A percentile compares a stretch with the other conserved stretches of the same genome.
phyloP scores from a whole-genome alignment of 1,140 invertebrate species.

The Acyrthosiphon pisum region DNA sequence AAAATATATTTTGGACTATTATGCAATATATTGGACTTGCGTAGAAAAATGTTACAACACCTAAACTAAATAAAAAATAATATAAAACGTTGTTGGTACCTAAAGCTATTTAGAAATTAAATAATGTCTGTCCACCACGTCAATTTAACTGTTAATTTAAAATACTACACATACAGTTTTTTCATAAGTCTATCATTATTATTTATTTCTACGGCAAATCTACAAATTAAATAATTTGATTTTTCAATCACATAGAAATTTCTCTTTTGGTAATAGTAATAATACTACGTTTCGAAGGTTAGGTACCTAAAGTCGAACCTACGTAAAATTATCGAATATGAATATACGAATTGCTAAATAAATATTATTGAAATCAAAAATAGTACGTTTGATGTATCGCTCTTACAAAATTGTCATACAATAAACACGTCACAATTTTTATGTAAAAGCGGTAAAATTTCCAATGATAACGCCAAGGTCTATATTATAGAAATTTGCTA shows the following conservation, averaged over 20 bases:
- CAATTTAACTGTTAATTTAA: background rate
- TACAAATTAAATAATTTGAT: background rate
- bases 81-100: background rate
- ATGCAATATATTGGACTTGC: background rate
- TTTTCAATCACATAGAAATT: background rate
- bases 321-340: background rate
- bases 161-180: background rate
- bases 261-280: background rate
- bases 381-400: background rate
- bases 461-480: background rate
- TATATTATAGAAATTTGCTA: background rate
- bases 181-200: background rate
- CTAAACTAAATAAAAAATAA: background rate
- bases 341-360: background rate
- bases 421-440: background rate
- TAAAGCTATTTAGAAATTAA: background rate
- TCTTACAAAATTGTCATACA: background rate
- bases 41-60: background rate
- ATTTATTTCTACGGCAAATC: background rate
- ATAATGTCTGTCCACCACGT: background rate
- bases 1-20: background rate
- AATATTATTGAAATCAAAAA: background rate
- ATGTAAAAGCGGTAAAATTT: background rate
- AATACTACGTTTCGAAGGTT: background rate
- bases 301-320: background rate